A percentile compares a stretch with the other conserved stretches of the same genome.
These are phyloP conservation scores for Poecilia gillii DNA, from an alignment of 2,797 vertebrate species.

Conservation along the genomic window DNA sequence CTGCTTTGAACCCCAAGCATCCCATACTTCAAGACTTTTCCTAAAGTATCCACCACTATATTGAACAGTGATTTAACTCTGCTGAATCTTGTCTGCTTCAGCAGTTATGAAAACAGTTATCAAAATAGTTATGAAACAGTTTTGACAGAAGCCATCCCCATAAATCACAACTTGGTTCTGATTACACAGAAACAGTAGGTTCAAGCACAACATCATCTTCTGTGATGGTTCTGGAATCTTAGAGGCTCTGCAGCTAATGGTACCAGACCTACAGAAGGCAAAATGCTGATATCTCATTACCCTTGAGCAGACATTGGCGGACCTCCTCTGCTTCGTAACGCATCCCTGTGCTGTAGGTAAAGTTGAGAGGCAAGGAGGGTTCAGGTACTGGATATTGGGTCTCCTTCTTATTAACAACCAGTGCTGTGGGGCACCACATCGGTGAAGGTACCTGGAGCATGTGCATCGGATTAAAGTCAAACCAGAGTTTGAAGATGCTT, in stretches of 20 bases:
- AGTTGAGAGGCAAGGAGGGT: slow-evolving; percentile 77
- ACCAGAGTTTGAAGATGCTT: background rate
- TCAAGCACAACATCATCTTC: background rate
- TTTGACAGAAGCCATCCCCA: background rate
- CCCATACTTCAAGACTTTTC: background rate
- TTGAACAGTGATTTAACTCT: too few relatives aligned
- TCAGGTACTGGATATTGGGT: slow-evolving; percentile 76
- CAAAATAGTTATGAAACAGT: background rate
- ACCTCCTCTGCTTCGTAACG: slow-evolving; percentile 88
- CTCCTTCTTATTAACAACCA: slow-evolving; percentile 78
- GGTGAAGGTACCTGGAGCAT: slow-evolving; percentile 72
- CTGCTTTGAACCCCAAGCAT: background rate
- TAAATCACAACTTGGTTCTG: background rate
- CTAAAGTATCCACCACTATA: background rate
- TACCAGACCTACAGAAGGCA: background rate
- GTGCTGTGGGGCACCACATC: slow-evolving; percentile 84
- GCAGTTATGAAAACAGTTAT: too few relatives aligned
- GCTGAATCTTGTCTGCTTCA: too few relatives aligned
- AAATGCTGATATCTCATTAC: slow-evolving; percentile 57
- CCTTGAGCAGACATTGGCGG: slow-evolving; percentile 84
- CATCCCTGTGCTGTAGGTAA: slow-evolving; percentile 81
- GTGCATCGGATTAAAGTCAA: background rate
- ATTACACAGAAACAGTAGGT: background rate
- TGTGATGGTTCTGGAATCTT: background rate
- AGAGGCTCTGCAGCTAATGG: background rate